phyloP scores from a whole-genome alignment of 2,888 invertebrate species.

The Liodrosophila aerea region DNA sequence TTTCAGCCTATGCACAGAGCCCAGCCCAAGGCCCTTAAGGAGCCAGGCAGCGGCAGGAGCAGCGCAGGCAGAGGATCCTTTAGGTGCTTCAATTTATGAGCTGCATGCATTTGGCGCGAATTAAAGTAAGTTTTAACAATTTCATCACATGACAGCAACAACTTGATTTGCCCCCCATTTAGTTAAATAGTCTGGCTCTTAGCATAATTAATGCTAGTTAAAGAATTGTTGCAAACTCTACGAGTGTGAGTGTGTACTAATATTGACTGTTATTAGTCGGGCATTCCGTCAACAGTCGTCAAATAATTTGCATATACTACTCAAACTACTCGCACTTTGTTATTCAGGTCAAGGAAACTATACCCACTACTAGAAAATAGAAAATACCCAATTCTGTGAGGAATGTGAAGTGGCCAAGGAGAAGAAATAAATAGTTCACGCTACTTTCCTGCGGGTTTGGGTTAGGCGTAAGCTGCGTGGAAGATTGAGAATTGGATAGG shows the following conservation, averaged over 20 bases:
- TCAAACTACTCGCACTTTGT: conserved; percentile 18
- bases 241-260: conserved; percentile 7
- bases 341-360: conserved; percentile 76
- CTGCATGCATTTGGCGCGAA: conserved; percentile 51
- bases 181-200: conserved; percentile 28
- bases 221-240: background rate
- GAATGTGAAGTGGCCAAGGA: conserved; percentile 8
- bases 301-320: conserved; percentile 45
- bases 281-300: conserved; percentile 35
- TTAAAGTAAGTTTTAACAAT: conserved; percentile 62
- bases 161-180: conserved; percentile 13
- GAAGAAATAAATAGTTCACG: conserved; percentile 38
- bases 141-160: conserved; percentile 49
- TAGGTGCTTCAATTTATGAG: conserved; percentile 47
- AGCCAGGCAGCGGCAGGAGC: background rate
- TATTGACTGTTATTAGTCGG: conserved; percentile 30
- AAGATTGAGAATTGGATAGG: too few relatives aligned
- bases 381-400: background rate
- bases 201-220: conserved; percentile 59
- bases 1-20: conserved; percentile 25
- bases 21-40: background rate
- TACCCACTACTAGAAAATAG: conserved; percentile 25
- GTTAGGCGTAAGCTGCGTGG: conserved; percentile 3
- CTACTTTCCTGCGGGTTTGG: conserved; percentile 9
- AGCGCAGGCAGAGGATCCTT: background rate